Percentiles rank a stretch among this genome's conserved stretches.
phyloP scores from a whole-genome alignment of 2,888 invertebrate genomes.

The Cantharis nigra region DNA sequence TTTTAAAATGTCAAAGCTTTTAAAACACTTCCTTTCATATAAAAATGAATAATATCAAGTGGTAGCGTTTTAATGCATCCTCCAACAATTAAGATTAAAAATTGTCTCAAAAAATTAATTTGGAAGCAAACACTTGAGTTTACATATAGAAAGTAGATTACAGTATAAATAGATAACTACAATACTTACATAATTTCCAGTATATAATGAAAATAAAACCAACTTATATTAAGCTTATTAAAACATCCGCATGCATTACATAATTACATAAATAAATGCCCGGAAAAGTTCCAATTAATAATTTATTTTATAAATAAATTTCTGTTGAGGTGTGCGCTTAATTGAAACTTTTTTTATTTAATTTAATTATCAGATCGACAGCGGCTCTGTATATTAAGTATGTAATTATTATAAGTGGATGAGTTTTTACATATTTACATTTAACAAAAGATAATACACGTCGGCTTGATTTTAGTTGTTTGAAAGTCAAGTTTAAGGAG shows the following conservation, averaged over 20 bases:
- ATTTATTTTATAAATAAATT: neutral
- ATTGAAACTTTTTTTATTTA: neutral
- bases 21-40: neutral
- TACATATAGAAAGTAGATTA: neutral
- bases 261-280: neutral
- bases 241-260: neutral
- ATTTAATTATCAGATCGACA: neutral
- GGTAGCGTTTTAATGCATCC: neutral
- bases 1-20: neutral
- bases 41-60: neutral
- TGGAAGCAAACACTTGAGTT: neutral
- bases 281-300: neutral
- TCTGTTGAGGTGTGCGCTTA: neutral
- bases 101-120: neutral
- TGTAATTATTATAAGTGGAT: neutral
- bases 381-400: neutral
- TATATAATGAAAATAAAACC: neutral
- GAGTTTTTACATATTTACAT: neutral
- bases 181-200: neutral
- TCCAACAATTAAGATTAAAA: neutral
- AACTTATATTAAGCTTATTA: neutral
- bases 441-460: neutral
- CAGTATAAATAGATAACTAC: neutral
- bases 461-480: constrained; percentile 6
- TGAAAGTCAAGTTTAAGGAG: constrained; percentile 24